Conservation (phyloP, 2,113 vertebrate genomes). For the Perca flavescens region DNA sequence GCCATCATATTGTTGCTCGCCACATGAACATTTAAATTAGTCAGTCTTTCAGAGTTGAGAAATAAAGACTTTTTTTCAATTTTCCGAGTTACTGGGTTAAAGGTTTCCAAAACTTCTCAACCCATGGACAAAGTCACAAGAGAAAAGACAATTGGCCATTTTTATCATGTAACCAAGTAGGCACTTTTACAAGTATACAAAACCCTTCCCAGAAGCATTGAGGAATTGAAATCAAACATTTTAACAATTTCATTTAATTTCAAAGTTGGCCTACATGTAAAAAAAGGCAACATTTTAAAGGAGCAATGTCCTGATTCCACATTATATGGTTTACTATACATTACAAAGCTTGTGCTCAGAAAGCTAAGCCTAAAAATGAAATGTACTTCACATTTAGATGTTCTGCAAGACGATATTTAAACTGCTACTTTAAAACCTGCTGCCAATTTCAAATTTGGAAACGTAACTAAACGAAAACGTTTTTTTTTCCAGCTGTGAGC, state of each 20-base stretch:
- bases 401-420: neutral
- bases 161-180: neutral
- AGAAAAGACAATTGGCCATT: neutral
- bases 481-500: too few relatives aligned
- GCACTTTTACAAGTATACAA: neutral
- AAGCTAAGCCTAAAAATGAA: neutral
- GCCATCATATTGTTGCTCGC: constrained; percentile 36
- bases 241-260: neutral
- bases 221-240: neutral
- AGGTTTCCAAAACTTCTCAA: neutral
- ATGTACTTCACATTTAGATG: neutral
- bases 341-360: neutral
- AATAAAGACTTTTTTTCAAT: constrained; percentile 26
- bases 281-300: neutral
- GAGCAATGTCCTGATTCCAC: neutral
- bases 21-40: constrained; percentile 50
- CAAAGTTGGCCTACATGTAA: too few relatives aligned
- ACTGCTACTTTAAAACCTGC: too few relatives aligned
- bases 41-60: constrained; percentile 51
- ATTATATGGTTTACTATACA: neutral
- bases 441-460: too few relatives aligned
- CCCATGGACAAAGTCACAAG: neutral
- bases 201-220: neutral
- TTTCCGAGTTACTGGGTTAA: constrained; percentile 44
- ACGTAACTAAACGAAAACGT: too few relatives aligned